Evolutionary conservation across 2,113 vertebrate species (phyloP).

Genomic region (Lamprologus speciosus): DNA sequence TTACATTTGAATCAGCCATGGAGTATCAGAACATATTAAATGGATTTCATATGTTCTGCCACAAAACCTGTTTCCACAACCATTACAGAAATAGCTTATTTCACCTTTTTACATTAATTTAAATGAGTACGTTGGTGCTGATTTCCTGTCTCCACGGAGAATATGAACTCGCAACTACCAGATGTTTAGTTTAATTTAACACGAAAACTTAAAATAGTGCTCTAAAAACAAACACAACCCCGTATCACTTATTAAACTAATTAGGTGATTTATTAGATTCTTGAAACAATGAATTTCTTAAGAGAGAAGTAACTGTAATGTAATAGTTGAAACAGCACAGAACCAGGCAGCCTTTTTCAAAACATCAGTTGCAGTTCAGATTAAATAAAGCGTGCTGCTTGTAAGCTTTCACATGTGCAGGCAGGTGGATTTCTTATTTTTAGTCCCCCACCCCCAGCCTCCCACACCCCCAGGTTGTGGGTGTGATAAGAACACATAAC

Average conservation of each 20-base stretch:
- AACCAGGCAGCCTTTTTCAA: neutral
- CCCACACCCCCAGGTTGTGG: neutral
- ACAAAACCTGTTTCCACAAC: neutral
- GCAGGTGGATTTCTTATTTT: neutral
- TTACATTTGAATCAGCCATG: fast-evolving
- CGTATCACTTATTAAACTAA: neutral
- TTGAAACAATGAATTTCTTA: neutral
- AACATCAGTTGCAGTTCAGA: neutral
- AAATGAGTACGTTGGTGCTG: neutral
- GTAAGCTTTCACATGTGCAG: neutral
- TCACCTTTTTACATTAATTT: neutral
- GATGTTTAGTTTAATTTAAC: neutral
- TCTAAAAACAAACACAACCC: neutral
- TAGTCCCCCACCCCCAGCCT: neutral
- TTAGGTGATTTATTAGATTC: neutral
- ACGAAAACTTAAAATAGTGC: fast-evolving
- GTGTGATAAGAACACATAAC: neutral
- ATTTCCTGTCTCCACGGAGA: neutral
- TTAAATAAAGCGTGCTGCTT: neutral
- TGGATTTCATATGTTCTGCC: neutral
- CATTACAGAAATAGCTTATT: neutral
- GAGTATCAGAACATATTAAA: neutral
- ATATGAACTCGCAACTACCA: neutral
- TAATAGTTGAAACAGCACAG: neutral
- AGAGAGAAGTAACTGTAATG: neutral